Conservation (phyloP, 53 echinoderm and acorn worm species). For the Zoroaster sp. region DNA sequence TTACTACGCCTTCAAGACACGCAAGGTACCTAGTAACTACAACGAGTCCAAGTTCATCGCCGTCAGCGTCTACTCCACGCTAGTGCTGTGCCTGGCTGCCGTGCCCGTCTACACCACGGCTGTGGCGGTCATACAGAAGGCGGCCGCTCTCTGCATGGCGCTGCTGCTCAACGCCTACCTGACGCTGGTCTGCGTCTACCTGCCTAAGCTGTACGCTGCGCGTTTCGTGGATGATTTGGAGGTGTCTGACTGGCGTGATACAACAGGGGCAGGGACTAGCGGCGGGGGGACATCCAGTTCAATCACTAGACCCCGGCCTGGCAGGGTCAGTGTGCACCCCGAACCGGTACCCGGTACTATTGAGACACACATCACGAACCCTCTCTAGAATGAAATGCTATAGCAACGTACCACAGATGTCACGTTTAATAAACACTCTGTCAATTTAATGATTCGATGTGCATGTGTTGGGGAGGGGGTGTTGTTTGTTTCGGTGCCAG, state of each 20-base stretch:
- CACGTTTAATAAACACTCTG: too few relatives aligned
- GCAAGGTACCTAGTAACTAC: too few relatives aligned
- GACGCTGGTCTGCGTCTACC: slow-evolving; percentile 56
- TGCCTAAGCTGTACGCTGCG: slow-evolving; percentile 54
- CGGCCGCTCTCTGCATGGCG: slow-evolving; percentile 39
- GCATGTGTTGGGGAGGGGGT: too few relatives aligned
- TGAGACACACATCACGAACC: neutral
- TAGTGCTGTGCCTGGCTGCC: too few relatives aligned
- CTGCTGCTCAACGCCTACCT: slow-evolving; percentile 51
- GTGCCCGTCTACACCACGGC: slow-evolving; percentile 45
- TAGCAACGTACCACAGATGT: too few relatives aligned
- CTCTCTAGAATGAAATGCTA: neutral
- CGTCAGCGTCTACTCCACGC: too few relatives aligned
- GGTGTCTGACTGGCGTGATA: neutral
- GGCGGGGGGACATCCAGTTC: neutral
- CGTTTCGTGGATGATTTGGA: neutral
- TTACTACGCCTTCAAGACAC: too few relatives aligned
- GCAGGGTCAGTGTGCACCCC: too few relatives aligned
- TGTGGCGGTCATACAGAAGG: slow-evolving; percentile 26
- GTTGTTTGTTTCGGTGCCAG: too few relatives aligned
- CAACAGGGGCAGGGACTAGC: neutral
- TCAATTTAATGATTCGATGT: too few relatives aligned
- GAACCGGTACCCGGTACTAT: neutral
- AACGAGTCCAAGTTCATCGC: too few relatives aligned
- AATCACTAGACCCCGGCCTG: too few relatives aligned